Evolutionary conservation across 1,140 invertebrate species (phyloP).

Genomic region (Drosophila kurseongensis): DNA sequence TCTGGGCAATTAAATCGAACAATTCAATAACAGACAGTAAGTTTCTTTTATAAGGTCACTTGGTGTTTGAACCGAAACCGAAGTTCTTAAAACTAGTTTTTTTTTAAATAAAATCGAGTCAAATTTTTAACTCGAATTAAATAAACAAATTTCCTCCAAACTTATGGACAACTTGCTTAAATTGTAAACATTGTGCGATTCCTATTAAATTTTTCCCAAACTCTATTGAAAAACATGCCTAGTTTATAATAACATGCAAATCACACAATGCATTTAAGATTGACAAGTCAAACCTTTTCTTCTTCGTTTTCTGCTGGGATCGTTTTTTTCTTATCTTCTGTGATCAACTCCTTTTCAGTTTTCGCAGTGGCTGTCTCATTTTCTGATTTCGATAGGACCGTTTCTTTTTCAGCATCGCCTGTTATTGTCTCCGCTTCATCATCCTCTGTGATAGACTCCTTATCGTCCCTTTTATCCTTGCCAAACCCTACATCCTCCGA

Average conservation of each 20-base stretch:
- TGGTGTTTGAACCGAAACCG: slow-evolving; percentile 67
- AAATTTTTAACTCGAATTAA: neutral
- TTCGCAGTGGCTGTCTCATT: neutral
- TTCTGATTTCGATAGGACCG: neutral
- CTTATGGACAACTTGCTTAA: too few species aligned
- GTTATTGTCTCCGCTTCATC: slow-evolving; percentile 3
- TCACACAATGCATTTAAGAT: neutral
- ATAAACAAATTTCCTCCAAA: too few species aligned
- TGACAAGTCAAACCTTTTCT: slow-evolving; percentile 2
- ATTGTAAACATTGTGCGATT: neutral
- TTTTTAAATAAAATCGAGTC: neutral
- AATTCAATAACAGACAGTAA: slow-evolving; percentile 15
- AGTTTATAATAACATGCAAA: neutral
- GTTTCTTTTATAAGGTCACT: slow-evolving; percentile 65
- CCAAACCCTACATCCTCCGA: slow-evolving; percentile 73
- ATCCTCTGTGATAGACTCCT: neutral
- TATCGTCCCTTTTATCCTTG: slow-evolving; percentile 20
- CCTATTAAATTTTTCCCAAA: too few species aligned
- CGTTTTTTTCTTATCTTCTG: neutral
- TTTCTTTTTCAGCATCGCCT: neutral
- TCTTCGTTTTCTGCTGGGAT: slow-evolving; percentile 1
- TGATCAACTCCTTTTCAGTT: neutral
- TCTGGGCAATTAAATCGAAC: neutral
- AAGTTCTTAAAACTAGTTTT: slow-evolving; percentile 22
- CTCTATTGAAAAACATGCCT: too few species aligned